These are phyloP conservation scores for Zaprionus tsacasi DNA, from an alignment of 1,140 invertebrate genomes.

Conservation along the genomic window DNA sequence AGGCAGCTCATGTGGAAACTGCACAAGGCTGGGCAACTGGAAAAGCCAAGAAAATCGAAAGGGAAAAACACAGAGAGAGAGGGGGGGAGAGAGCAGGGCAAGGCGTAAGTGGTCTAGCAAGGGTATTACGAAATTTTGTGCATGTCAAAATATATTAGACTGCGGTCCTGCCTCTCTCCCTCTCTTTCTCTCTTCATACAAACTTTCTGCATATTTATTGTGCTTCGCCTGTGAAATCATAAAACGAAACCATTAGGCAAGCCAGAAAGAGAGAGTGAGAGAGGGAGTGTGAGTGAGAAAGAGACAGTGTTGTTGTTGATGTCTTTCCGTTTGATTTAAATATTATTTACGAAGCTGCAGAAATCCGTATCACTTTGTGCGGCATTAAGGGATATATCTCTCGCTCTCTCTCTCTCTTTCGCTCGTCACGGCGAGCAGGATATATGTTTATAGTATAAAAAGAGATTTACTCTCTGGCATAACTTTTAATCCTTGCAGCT, in stretches of 20 bases:
- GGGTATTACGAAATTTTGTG: constrained; percentile 26
- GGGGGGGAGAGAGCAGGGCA: not conserved
- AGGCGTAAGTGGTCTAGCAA: not conserved
- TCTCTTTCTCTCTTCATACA: not conserved
- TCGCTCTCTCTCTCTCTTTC: not conserved
- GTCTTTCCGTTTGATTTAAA: not conserved
- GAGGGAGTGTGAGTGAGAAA: not conserved
- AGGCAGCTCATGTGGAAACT: constrained; percentile 54
- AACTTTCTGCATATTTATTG: constrained; percentile 1
- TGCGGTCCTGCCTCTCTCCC: not conserved
- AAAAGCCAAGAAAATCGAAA: constrained; percentile 9
- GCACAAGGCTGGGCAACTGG: constrained; percentile 10
- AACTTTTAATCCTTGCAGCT: constrained; percentile 11
- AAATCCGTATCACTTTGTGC: not conserved
- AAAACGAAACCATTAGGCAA: constrained; percentile 1
- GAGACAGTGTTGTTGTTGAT: not conserved
- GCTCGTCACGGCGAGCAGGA: not conserved
- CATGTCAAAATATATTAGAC: constrained; percentile 28
- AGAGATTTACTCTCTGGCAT: not conserved
- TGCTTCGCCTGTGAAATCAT: not conserved
- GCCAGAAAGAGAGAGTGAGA: not conserved
- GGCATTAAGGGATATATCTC: not conserved
- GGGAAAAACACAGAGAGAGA: not conserved
- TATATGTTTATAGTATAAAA: not conserved
- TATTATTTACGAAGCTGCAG: constrained; percentile 1